phyloP scores from a whole-genome alignment of 2,113 vertebrate species.

The Calcarius ornatus region DNA sequence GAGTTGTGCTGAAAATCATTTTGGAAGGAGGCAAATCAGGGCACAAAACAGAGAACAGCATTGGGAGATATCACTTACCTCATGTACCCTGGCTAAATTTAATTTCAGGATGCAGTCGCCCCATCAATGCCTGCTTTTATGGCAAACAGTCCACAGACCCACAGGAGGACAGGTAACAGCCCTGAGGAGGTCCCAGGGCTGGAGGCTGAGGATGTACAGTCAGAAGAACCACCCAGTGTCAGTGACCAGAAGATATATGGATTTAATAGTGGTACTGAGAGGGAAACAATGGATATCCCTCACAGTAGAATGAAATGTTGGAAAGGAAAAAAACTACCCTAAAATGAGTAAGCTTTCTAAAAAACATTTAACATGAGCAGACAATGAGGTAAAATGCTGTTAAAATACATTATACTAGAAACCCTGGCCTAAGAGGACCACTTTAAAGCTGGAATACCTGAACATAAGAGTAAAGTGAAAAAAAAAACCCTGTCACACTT shows the following conservation, averaged over 20 bases:
- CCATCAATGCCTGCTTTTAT: neutral
- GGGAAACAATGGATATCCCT: neutral
- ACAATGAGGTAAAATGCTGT: neutral
- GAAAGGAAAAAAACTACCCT: neutral
- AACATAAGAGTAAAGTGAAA: neutral
- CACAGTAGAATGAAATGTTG: neutral
- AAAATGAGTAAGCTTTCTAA: neutral
- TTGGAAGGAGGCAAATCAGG: neutral
- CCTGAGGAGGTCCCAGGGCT: neutral
- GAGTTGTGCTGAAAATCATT: neutral
- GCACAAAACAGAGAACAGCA: neutral
- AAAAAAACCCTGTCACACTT: rapidly evolving
- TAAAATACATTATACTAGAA: neutral
- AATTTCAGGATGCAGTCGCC: neutral
- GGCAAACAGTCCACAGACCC: neutral
- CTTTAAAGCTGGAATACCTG: neutral
- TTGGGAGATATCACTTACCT: neutral
- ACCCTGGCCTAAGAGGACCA: neutral
- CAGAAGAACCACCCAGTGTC: neutral
- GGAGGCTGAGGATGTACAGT: neutral
- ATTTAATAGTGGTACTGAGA: neutral
- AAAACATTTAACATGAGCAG: neutral
- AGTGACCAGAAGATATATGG: neutral
- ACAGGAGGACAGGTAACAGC: neutral
- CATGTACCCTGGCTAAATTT: neutral